A percentile compares a stretch with the other conserved stretches of the same genome.
Conservation (phyloP, 1,140 invertebrate genomes). For the Drosophila malerkotliana region DNA sequence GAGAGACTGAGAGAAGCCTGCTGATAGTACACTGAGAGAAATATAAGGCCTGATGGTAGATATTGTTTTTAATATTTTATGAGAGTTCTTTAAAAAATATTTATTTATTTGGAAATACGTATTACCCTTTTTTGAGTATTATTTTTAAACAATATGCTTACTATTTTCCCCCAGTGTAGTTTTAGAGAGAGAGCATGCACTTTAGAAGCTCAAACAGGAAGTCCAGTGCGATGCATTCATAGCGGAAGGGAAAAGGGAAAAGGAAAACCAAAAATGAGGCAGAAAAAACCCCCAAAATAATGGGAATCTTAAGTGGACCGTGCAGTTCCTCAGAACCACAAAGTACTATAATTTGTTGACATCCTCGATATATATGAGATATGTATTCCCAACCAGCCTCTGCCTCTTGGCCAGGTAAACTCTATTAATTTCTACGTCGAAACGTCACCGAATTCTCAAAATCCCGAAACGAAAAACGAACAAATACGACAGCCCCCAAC, state of each 20-base stretch:
- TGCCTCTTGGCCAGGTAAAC: slow-evolving; percentile 17
- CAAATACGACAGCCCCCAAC: slow-evolving; percentile 33
- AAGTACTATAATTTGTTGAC: slow-evolving; percentile 51
- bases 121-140: no score
- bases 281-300: slow-evolving; percentile 13
- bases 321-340: slow-evolving; percentile 22
- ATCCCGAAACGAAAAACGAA: slow-evolving; percentile 29
- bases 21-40: background rate
- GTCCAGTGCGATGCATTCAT: slow-evolving; percentile 58
- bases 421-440: slow-evolving; percentile 17
- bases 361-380: slow-evolving; percentile 13
- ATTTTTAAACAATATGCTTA: no score
- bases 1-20: slow-evolving; percentile 32
- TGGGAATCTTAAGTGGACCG: slow-evolving; percentile 26
- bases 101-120: no score
- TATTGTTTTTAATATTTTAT: no score
- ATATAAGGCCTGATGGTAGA: background rate
- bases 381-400: slow-evolving; percentile 18
- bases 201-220: slow-evolving; percentile 58
- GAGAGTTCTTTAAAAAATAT: no score
- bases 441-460: slow-evolving; percentile 24
- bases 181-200: slow-evolving; percentile 36
- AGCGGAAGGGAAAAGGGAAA: slow-evolving; percentile 8
- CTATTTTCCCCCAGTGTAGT: slow-evolving; percentile 10
- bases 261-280: slow-evolving; percentile 23